phyloP scores from a whole-genome alignment of 2,888 invertebrate species.

The Cryptocheilus praepositus region DNA sequence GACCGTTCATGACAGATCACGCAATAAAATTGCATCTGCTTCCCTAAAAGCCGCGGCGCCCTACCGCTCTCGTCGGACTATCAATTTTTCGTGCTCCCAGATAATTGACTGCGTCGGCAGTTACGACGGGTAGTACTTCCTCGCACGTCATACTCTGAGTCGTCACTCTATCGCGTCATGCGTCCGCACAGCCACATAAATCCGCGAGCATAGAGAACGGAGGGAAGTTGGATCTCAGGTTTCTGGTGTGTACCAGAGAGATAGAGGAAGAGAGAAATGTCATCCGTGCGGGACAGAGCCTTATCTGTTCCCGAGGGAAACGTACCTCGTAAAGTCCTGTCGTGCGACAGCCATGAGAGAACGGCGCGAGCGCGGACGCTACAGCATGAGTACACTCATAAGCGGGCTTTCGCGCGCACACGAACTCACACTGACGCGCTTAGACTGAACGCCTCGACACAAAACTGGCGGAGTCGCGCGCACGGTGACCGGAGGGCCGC shows the following conservation, averaged over 20 bases:
- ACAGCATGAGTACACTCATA: neutral
- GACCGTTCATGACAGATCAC: no score
- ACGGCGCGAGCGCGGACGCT: neutral
- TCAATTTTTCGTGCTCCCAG: no score
- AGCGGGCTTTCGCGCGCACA: conserved; percentile 1
- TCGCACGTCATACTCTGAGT: no score
- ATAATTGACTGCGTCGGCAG: no score
- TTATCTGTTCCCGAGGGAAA: conserved; percentile 54
- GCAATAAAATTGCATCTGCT: no score
- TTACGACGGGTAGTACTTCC: no score
- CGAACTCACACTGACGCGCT: neutral
- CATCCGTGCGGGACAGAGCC: conserved; percentile 32
- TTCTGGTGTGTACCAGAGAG: conserved; percentile 14
- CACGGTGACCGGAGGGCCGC: conserved; percentile 43
- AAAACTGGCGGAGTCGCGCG: neutral
- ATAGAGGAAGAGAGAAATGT: conserved; percentile 28
- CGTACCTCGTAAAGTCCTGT: conserved; percentile 52
- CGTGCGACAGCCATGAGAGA: conserved; percentile 23
- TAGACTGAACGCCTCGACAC: neutral
- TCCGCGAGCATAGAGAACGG: conserved; percentile 18
- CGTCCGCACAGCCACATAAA: conserved; percentile 2
- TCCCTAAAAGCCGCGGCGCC: no score
- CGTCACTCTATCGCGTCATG: no score
- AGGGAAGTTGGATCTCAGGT: conserved; percentile 12
- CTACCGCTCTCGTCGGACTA: no score